Evolutionary conservation across 2,888 invertebrate genomes (phyloP).

Genomic region (Dasysyrphus tricinctus): DNA sequence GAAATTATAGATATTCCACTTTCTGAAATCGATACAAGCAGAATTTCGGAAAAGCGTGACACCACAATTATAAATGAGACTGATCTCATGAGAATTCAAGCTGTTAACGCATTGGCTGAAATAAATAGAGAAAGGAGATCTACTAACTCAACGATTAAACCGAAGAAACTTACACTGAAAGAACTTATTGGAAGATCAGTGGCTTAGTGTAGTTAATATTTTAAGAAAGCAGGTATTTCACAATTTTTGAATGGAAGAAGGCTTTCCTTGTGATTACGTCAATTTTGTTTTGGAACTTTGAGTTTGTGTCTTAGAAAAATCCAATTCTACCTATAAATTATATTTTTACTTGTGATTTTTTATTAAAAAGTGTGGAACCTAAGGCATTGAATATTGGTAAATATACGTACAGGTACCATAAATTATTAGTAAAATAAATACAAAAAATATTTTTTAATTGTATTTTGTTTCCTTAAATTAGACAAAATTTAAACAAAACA

Average conservation of each 20-base stretch:
- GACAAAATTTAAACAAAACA: no score
- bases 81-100: slow-evolving; percentile 10
- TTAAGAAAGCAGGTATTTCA: not conserved
- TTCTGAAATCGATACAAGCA: slow-evolving; percentile 1
- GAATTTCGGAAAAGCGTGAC: not conserved
- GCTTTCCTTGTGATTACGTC: not conserved
- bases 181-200: not conserved
- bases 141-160: not conserved
- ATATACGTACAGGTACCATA: no score
- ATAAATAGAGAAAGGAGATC: not conserved
- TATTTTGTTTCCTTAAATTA: no score
- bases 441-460: no score
- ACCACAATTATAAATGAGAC: not conserved
- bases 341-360: no score
- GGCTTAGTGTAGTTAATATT: not conserved
- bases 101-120: slow-evolving; percentile 19
- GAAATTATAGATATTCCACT: not conserved
- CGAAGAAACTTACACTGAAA: not conserved
- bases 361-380: no score
- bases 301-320: not conserved
- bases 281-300: not conserved
- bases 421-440: no score
- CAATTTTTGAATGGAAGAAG: not conserved
- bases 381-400: no score
- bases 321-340: no score